These are phyloP conservation scores for Lycorma delicatula DNA, from an alignment of 1,140 invertebrate genomes.

Conservation along the genomic window DNA sequence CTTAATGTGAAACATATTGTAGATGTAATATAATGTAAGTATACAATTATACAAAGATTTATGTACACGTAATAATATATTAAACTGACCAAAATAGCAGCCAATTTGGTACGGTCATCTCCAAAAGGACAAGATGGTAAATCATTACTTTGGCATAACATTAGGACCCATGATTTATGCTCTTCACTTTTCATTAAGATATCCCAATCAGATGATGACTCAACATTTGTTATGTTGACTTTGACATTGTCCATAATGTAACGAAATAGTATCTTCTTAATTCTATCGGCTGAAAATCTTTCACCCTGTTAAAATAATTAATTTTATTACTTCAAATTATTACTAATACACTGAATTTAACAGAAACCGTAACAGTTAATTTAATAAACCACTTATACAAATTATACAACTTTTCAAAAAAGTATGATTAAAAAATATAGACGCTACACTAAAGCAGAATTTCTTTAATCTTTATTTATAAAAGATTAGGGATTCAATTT, in stretches of 20 bases:
- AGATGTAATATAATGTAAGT: too few relatives aligned
- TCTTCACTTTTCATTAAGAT: slow-evolving; percentile 26
- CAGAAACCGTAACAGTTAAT: too few relatives aligned
- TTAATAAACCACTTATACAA: too few relatives aligned
- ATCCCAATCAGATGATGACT: slow-evolving; percentile 34
- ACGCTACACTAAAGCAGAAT: too few relatives aligned
- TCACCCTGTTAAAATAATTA: slow-evolving; percentile 28
- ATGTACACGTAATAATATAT: background rate
- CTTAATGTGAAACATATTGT: too few relatives aligned
- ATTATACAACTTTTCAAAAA: too few relatives aligned
- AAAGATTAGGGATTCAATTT: too few relatives aligned
- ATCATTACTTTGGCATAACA: slow-evolving; percentile 41
- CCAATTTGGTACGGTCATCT: slow-evolving; percentile 48
- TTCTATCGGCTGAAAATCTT: slow-evolving; percentile 38
- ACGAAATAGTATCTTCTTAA: slow-evolving; percentile 38
- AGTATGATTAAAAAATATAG: too few relatives aligned
- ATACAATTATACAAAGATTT: background rate
- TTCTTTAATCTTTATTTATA: too few relatives aligned
- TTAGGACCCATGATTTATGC: slow-evolving; percentile 36
- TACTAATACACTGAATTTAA: too few relatives aligned
- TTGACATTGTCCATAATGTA: slow-evolving; percentile 40
- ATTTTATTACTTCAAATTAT: too few relatives aligned
- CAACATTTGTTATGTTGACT: slow-evolving; percentile 28
- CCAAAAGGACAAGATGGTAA: slow-evolving; percentile 44
- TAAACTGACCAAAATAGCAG: slow-evolving; percentile 51